Base-by-base conservation (phyloP, 2,888 invertebrate genomes). In the Idaea dimidiata region DNA sequence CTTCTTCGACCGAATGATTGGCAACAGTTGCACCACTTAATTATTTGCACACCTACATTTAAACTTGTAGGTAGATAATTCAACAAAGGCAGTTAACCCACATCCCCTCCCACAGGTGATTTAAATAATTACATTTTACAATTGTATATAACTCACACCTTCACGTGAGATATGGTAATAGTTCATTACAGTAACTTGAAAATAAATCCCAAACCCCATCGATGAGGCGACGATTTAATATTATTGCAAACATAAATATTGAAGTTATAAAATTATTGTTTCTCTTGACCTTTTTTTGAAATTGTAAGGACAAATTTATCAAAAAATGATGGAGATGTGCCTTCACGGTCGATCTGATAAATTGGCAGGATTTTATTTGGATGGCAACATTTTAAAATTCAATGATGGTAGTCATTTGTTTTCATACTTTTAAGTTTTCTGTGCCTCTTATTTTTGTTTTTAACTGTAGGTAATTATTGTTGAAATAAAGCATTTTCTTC, bases 221-320 rank as follows among this genome's bases (percentile, higher is more conserved):
- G 54, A 55, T 17, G 57, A 5, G 43, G 8, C 24, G 18, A 59
- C 14, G n/a, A 63, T 63, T 58, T 33, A 63, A 60, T 33, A 54
- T 63, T 58, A 53, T 55, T 54, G 17, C 55, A 16, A 18, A 17
- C 24, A 56, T 59, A 33, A 59, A 61, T 59, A 59, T 33, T 57
- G 16, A 60, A 61, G 24, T 61, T 59, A 61, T 32, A 57, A 59
- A 31, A 43, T 58, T 17, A 16, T 32, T 18, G 18, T 18, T 14
- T 43, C 58, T 58, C 66, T 60, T 63, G 63, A 62, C 62, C 58
- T 67, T 61, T 33, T 59, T 60, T 33, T 59, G 32, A 66, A 66
- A 66, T 14, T 31, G 17, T 32, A 17, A 56, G 31, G 17, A 58
- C 58, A n/a, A 16, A 55, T 16, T 55, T 16, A 55, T 55, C 17